phyloP scores from a whole-genome alignment of 1,140 invertebrate species.

The Metaphire vulgaris region DNA sequence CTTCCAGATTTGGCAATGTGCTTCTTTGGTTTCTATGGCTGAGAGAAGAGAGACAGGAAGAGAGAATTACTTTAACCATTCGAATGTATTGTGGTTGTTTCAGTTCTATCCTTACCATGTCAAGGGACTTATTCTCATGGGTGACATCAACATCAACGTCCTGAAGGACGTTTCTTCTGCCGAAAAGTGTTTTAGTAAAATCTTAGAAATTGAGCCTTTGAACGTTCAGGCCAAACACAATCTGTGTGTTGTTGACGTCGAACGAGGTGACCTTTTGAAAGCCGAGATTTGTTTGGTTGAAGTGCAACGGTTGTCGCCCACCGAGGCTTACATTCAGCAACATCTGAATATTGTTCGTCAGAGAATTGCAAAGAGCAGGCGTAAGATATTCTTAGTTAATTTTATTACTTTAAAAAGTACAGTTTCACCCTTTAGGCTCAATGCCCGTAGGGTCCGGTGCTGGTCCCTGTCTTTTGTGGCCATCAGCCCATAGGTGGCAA shows the following conservation, averaged over 20 bases:
- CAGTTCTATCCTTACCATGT: constrained; percentile 86
- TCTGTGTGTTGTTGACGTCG: constrained; percentile 89
- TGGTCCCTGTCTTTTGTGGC: no score
- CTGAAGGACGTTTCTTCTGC: constrained; percentile 71
- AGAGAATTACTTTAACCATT: no score
- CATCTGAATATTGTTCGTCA: constrained; percentile 78
- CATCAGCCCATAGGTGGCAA: no score
- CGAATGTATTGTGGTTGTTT: constrained; percentile 33
- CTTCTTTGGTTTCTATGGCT: no score
- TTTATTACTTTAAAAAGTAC: no score
- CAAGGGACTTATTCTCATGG: constrained; percentile 86
- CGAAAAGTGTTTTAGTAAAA: constrained; percentile 73
- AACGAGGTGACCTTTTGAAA: constrained; percentile 71
- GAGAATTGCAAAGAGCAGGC: constrained; percentile 48
- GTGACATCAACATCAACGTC: constrained; percentile 93
- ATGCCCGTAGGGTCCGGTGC: no score
- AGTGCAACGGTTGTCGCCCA: constrained; percentile 66
- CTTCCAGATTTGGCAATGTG: no score
- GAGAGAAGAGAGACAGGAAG: no score
- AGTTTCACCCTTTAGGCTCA: no score
- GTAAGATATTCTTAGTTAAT: no score
- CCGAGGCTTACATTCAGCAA: constrained; percentile 80
- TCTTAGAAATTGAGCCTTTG: constrained; percentile 75
- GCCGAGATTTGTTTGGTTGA: constrained; percentile 76
- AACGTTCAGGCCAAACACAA: constrained; percentile 94